These are phyloP conservation scores for Pseudochirops corinnae DNA, from an alignment of 2,797 vertebrate species.

Conservation along the genomic window DNA sequence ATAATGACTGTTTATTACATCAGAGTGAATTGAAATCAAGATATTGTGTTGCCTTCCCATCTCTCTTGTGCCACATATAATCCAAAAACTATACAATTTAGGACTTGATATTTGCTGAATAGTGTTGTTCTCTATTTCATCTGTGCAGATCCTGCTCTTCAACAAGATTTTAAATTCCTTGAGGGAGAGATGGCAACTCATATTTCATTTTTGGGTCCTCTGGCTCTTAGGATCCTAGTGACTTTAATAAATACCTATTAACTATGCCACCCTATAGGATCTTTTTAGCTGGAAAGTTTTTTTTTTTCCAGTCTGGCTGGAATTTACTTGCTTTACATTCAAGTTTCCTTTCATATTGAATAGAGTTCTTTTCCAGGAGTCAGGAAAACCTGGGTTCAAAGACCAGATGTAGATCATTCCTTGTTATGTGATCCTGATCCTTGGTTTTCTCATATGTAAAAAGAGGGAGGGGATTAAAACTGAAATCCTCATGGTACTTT, in stretches of 20 bases:
- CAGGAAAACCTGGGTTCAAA: not conserved
- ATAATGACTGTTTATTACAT: not conserved
- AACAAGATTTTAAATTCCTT: not conserved
- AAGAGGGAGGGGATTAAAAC: not conserved
- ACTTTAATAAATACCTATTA: not conserved
- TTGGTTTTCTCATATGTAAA: not conserved
- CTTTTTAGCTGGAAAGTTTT: not conserved
- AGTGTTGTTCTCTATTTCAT: not conserved
- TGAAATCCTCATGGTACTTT: not conserved
- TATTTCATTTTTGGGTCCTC: not conserved
- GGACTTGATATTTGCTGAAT: not conserved
- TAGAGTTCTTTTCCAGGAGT: not conserved
- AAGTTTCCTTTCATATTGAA: not conserved
- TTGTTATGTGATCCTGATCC: not conserved
- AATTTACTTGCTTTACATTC: not conserved
- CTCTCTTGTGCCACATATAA: not conserved
- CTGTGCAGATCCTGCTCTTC: not conserved
- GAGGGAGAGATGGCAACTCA: not conserved
- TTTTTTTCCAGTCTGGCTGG: not conserved
- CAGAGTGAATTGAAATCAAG: not conserved
- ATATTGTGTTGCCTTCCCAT: not conserved
- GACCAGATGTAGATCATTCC: not conserved
- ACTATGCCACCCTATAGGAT: not conserved
- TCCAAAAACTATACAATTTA: not conserved
- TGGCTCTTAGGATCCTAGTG: not conserved